Evolutionary conservation across 2,888 invertebrate species (phyloP), one percentile per base, ranked within the genome.

Genomic region (Mylabris sibirica): DNA sequence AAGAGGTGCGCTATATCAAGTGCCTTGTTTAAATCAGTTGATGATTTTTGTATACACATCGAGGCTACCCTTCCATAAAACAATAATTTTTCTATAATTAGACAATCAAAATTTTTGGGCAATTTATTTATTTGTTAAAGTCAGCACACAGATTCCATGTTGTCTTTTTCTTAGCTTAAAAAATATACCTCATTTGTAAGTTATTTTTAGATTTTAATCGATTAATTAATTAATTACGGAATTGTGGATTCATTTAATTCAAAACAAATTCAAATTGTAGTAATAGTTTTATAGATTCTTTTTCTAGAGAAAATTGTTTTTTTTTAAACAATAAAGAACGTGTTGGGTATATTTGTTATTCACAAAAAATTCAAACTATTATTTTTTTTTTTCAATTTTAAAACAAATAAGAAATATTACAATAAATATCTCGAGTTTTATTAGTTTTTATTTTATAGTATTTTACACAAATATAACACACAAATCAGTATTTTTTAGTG

Each of bases 401-500:
- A 3, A 44, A 44, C n/a, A 17, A 41, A 41, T 4, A 14, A 3
- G 12, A 44, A n/a, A 44, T n/a, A n/a, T 35, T 35, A 41, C 20
- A 49, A 17, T 17, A 17, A 49, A 44, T 44, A 44, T 44, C 20
- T 49, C 20, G 49, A 49, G 49, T 20, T 49, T 49, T 17, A 44
- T n/a, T 44, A n/a, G 17, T 44, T 44, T n/a, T 44, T 44, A 44
- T 49, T 49, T 49, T 49, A 20, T 44, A 44, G 44, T 44, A 44
- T 44, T 44, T 44, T 44, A 44, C 44, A 44, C 11, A 49, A 49
- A 49, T 8, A 44, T 11, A 49, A 49, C 20, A 49, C 20, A 49
- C 20, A 49, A 49, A 49, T 49, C 49, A 49, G 49, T 49, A 49
- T 49, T 49, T 49, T 49, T 49, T 49, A 49, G 49, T 49, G 49